Conservation (phyloP, 2,113 vertebrate species). For the Strix aluco region DNA sequence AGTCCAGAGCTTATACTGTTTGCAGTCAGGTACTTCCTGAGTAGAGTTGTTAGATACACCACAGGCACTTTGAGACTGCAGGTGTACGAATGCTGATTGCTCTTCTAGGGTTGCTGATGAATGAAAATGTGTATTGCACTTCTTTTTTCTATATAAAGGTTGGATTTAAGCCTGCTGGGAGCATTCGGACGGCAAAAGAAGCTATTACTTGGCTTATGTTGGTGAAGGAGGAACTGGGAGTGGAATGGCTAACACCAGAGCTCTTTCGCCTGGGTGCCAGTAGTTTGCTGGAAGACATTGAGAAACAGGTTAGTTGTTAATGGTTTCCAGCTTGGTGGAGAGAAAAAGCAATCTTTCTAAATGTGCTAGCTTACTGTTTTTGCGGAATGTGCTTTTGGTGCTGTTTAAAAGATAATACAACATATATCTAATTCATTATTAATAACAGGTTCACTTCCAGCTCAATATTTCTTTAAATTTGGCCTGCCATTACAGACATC, state of each 20-base stretch:
- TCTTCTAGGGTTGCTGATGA: not conserved
- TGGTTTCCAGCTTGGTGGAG: not conserved
- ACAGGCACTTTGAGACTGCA: not conserved
- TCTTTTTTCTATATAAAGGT: constrained; percentile 55
- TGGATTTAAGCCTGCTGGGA: constrained; percentile 94
- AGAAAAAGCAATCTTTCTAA: not conserved
- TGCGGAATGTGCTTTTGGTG: not conserved
- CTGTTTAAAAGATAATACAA: not conserved
- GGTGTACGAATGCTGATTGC: not conserved
- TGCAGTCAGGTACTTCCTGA: not conserved
- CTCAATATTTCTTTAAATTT: not conserved
- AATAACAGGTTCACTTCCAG: not conserved
- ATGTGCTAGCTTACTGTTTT: not conserved
- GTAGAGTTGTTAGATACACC: not conserved
- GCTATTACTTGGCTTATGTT: constrained; percentile 89
- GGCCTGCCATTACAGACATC: not conserved
- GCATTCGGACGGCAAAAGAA: constrained; percentile 90
- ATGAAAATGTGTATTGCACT: not conserved
- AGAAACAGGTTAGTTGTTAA: constrained; percentile 85
- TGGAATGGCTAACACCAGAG: constrained; percentile 86
- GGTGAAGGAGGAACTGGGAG: constrained; percentile 91
- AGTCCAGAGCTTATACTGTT: not conserved
- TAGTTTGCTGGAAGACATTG: constrained; percentile 90
- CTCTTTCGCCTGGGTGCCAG: constrained; percentile 96
- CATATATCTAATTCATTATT: not conserved